A percentile compares a stretch with the other conserved stretches of the same genome.
Conservation (phyloP, 2,113 vertebrate genomes). For the Manacus vitellinus region DNA sequence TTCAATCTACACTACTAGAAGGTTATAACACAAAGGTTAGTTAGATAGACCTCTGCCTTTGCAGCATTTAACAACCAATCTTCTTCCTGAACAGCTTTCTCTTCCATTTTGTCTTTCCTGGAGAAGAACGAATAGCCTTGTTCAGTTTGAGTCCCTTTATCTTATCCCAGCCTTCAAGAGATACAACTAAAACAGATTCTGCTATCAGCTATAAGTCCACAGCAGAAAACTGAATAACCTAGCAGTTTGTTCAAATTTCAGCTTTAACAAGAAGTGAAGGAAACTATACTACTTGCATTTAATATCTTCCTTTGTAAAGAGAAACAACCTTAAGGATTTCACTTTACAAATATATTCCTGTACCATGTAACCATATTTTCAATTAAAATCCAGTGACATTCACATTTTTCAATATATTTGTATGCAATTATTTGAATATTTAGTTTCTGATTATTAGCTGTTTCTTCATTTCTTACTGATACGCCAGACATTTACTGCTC, state of each 20-base stretch:
- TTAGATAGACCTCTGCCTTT: not conserved
- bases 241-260: not conserved
- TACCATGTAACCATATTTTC: not conserved
- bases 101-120: not conserved
- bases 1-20: not conserved
- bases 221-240: not conserved
- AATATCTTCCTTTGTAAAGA: not conserved
- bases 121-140: not conserved
- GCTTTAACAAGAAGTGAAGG: not conserved
- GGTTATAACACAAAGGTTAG: not conserved
- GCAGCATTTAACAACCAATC: not conserved
- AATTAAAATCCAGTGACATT: not conserved
- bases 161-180: not conserved
- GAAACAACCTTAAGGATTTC: not conserved
- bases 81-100: not conserved
- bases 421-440: not conserved
- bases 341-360: not conserved
- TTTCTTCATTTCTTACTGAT: not conserved
- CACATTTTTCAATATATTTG: not conserved
- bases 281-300: not conserved
- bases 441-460: not conserved
- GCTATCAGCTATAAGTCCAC: not conserved
- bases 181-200: not conserved
- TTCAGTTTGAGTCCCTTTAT: not conserved
- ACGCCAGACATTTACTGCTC: not conserved